phyloP scores from a whole-genome alignment of 2,113 vertebrate genomes.

The Callaeas wilsoni region DNA sequence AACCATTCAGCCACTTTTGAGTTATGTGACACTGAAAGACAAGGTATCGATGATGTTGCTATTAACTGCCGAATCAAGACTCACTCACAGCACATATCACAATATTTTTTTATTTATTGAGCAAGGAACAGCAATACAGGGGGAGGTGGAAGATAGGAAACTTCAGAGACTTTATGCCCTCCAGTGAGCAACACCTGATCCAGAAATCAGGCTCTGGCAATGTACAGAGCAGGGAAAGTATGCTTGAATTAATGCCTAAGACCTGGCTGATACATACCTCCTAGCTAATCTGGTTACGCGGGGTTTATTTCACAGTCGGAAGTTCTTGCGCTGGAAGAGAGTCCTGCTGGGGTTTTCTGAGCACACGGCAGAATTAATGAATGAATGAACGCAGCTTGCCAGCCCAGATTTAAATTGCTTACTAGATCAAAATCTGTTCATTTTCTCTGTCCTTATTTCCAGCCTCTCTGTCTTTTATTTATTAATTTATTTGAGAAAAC shows the following conservation, averaged over 20 bases:
- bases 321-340: conserved; percentile 69
- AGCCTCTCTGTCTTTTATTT: background rate
- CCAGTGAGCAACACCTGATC: conserved; percentile 13
- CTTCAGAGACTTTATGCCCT: background rate
- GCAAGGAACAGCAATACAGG: background rate
- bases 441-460: conserved; percentile 63
- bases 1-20: background rate
- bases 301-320: conserved; percentile 77
- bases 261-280: conserved; percentile 68
- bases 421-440: conserved; percentile 72
- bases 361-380: conserved; percentile 72
- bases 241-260: conserved; percentile 63
- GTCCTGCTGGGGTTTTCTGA: conserved; percentile 71
- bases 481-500: conserved; percentile 50
- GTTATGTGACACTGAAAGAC: conserved; percentile 18
- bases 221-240: background rate
- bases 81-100: background rate
- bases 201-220: conserved; percentile 4
- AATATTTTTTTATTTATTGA: conserved; percentile 40
- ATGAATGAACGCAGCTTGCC: conserved; percentile 70
- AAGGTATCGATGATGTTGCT: conserved; percentile 55
- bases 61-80: conserved; percentile 33
- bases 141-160: background rate
- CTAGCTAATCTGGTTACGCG: conserved; percentile 72
- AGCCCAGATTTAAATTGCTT: conserved; percentile 75